Evolutionary conservation across 2,797 vertebrate species (phyloP).

Genomic region (Glossophaga mutica): DNA sequence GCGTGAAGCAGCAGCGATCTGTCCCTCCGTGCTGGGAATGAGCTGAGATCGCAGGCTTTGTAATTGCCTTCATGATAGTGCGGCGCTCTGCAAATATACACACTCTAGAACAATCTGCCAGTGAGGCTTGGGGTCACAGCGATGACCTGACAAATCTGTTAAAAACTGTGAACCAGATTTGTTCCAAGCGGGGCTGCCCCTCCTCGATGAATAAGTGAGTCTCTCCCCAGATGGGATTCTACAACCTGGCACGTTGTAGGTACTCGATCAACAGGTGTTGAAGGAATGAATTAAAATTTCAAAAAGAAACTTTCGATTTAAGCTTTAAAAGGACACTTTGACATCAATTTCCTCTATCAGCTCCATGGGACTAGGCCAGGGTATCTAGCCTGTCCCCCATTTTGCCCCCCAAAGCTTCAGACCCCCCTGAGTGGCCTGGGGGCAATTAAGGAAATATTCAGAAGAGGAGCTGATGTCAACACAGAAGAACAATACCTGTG

Average conservation of each 20-base stretch:
- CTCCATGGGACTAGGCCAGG: not conserved
- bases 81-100: not conserved
- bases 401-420: not conserved
- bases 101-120: constrained; percentile 29
- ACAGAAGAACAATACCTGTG: not conserved
- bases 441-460: not conserved
- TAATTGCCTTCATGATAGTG: not conserved
- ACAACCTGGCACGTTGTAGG: not conserved
- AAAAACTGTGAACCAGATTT: constrained; percentile 27
- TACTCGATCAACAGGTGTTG: not conserved
- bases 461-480: not conserved
- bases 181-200: not conserved
- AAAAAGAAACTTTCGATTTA: constrained; percentile 14
- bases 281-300: not conserved
- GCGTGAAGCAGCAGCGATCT: not conserved
- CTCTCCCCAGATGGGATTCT: not conserved
- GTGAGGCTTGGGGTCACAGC: not conserved
- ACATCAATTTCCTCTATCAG: not conserved
- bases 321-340: constrained; percentile 19
- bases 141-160: constrained; percentile 19
- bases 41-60: not conserved
- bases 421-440: not conserved
- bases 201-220: not conserved
- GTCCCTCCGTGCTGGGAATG: not conserved
- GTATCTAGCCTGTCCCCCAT: not conserved